These are phyloP conservation scores for Zaprionus taronus DNA, from an alignment of 1,140 invertebrate species.

Conservation along the genomic window DNA sequence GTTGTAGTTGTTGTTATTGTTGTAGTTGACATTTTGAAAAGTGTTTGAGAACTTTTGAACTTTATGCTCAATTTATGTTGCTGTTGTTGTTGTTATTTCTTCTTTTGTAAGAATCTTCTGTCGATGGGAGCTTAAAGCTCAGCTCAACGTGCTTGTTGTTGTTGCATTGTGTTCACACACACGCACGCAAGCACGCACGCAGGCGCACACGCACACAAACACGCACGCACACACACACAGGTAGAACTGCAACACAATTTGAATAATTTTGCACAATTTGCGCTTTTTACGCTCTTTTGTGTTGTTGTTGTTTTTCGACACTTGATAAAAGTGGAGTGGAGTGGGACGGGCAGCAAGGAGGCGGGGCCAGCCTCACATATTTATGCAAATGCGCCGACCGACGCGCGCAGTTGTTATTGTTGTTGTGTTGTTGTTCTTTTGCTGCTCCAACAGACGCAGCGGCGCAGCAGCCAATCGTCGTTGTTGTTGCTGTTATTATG, in stretches of 20 bases:
- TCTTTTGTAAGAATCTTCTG: constrained; percentile 26
- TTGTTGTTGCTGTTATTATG: constrained; percentile 7
- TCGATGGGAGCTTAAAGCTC: constrained; percentile 14
- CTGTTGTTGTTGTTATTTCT: not conserved
- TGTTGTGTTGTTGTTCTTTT: constrained; percentile 8
- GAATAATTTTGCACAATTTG: constrained; percentile 51
- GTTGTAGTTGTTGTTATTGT: constrained; percentile 49
- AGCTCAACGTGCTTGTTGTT: constrained; percentile 28
- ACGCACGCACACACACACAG: constrained; percentile 21
- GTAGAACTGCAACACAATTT: constrained; percentile 31
- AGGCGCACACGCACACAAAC: constrained; percentile 22
- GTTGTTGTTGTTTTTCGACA: constrained; percentile 33
- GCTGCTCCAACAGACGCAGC: constrained; percentile 23
- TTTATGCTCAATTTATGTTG: constrained; percentile 24
- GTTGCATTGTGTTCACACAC: constrained; percentile 5
- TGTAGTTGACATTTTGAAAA: constrained; percentile 31
- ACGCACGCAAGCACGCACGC: constrained; percentile 16
- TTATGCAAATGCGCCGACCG: constrained; percentile 47
- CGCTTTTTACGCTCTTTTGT: constrained; percentile 22
- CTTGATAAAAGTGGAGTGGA: constrained; percentile 33
- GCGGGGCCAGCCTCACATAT: constrained; percentile 43
- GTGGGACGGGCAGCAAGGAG: not conserved
- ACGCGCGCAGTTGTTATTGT: constrained; percentile 32
- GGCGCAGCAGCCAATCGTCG: constrained; percentile 32
- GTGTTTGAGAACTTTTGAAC: constrained; percentile 14